Evolutionary conservation across 1,140 invertebrate genomes (phyloP).

Genomic region (Cydia strobilella): DNA sequence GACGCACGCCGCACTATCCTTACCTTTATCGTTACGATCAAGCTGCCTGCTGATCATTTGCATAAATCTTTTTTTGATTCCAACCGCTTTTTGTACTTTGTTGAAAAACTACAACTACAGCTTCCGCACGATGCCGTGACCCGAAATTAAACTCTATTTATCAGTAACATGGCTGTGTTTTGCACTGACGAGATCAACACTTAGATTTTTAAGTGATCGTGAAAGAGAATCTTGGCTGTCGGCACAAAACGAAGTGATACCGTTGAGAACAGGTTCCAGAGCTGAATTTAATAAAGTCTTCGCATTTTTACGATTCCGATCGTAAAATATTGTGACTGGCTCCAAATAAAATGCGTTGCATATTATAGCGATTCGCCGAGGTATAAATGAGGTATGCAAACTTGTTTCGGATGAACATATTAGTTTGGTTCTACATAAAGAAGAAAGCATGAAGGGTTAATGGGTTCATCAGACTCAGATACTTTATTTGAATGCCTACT

Average conservation of each 20-base stretch:
- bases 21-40: constrained; percentile 11
- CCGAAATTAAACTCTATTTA: neutral
- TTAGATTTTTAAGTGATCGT: constrained; percentile 9
- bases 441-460: neutral
- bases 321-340: constrained; percentile 47
- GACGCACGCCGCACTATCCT: constrained; percentile 12
- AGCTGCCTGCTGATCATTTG: constrained; percentile 13
- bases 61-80: constrained; percentile 35
- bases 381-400: neutral
- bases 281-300: constrained; percentile 55
- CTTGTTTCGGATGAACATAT: neutral
- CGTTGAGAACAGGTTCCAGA: constrained; percentile 34
- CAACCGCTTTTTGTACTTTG: constrained; percentile 1
- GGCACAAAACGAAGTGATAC: neutral
- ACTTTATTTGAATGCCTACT: too few species aligned
- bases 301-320: constrained; percentile 51
- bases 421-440: neutral
- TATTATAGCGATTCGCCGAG: constrained; percentile 34
- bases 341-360: constrained; percentile 41
- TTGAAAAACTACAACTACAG: neutral
- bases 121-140: neutral
- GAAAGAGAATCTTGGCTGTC: neutral
- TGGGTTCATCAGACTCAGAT: neutral
- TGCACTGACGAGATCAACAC: neutral
- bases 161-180: neutral